Conservation (phyloP, 1,140 invertebrate genomes). For the Zaprionus africanus region DNA sequence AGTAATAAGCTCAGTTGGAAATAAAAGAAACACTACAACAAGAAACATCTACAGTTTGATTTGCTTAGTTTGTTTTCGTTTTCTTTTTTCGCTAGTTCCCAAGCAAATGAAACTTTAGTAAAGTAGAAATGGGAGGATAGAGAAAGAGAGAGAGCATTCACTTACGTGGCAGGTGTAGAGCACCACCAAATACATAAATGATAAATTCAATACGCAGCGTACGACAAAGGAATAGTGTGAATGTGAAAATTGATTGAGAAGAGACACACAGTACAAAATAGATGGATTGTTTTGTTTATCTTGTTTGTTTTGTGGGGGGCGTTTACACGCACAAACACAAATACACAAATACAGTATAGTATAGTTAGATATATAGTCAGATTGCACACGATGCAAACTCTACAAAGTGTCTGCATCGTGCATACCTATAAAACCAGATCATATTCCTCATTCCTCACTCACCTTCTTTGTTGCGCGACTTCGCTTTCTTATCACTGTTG, state of each 20-base stretch:
- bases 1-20: background rate
- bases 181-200: constrained; percentile 48
- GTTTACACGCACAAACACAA: constrained; percentile 10
- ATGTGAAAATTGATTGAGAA: constrained; percentile 32
- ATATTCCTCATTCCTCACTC: constrained; percentile 33
- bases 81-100: too few species aligned
- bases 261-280: constrained; percentile 11
- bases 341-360: background rate
- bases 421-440: background rate
- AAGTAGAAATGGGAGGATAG: background rate
- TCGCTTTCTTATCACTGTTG: constrained; percentile 79
- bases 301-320: constrained; percentile 7
- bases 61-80: background rate
- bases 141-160: constrained; percentile 34
- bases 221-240: constrained; percentile 30
- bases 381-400: background rate
- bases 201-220: constrained; percentile 49
- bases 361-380: too few species aligned
- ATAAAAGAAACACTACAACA: constrained; percentile 70
- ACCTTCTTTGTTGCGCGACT: constrained; percentile 83
- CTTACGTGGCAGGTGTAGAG: constrained; percentile 53
- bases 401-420: background rate
- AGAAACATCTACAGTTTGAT: background rate
- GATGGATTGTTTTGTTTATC: constrained; percentile 16
- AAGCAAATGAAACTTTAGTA: constrained; percentile 2